A percentile compares a stretch with the other conserved stretches of the same genome.
Evolutionary conservation across 2,113 vertebrate genomes (phyloP).

Genomic region (Puma concolor): DNA sequence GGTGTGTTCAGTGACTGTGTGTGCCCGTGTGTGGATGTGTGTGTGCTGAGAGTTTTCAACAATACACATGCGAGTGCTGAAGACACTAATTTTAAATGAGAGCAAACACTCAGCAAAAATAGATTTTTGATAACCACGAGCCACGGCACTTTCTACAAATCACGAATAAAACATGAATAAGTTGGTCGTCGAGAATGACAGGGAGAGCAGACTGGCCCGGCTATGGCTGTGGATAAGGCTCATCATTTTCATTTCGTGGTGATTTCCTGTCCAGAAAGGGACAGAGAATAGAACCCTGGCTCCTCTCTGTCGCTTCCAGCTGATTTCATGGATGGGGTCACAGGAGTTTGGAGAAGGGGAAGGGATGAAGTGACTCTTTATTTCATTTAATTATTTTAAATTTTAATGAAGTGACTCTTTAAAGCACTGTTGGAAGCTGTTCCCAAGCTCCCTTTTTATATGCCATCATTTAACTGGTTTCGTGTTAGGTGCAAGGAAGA

Average conservation of each 20-base stretch:
- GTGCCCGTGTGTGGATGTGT: background rate
- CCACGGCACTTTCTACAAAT: background rate
- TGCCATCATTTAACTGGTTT: background rate
- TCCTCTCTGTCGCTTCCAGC: background rate
- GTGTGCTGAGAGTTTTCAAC: background rate
- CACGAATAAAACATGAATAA: background rate
- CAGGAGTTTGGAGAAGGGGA: background rate
- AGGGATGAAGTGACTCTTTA: background rate
- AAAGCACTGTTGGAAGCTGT: background rate
- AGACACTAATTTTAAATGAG: background rate
- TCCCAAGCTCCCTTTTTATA: background rate
- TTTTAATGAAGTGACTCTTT: background rate
- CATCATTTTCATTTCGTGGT: background rate
- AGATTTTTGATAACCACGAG: background rate
- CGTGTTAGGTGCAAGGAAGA: background rate
- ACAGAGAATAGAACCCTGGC: accelerated
- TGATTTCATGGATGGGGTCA: background rate
- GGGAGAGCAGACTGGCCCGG: background rate
- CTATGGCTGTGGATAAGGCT: background rate
- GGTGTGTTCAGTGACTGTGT: accelerated
- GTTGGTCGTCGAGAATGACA: background rate
- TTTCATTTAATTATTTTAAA: no score
- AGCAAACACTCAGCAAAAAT: background rate
- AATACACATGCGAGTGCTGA: background rate
- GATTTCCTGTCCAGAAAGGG: background rate